Evolutionary conservation across 2,888 invertebrate genomes (phyloP), one percentile per base, ranked within the genome.

Genomic region (Pachydiplax longipennis): DNA sequence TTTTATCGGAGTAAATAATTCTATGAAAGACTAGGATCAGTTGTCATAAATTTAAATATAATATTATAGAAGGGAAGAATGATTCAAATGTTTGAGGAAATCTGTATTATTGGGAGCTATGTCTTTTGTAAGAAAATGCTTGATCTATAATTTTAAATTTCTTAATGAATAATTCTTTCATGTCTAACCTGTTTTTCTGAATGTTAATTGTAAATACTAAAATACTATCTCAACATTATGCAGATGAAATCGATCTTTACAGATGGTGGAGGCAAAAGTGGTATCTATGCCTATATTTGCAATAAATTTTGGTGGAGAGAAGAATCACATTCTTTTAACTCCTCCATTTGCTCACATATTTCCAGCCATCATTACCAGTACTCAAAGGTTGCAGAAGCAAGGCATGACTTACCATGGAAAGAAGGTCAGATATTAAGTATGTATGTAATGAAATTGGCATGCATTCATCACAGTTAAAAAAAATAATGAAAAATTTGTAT

Each of bases 211-310:
- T 44, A 8, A 40, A 44, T 44, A 37, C 6, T 44, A 10, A 6
- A 4, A 44, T 44, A 44, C 44, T 44, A 6, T 44, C 10, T 44
- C 0, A 44, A 44, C 44, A 8, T 44, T 10, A 3, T 44, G 40
- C 40, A 5, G 40, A 40, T 6, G 6, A 8, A 53, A 15, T 53
- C 12, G 3, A 6, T 53, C 18, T 53, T 53, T 53, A 87, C 94
- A 96, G 96, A 95, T 95, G 93, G 95, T 94, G 92, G 94, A 95
- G 91, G 95, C 95, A 8, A 96, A 96, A 93, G 95, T 96, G 48
- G 94, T 95, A 13, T 95, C 96, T 92, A 94, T 95, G 91, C 96
- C 97, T 83, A 94, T 97, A 6, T 87, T 87, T 87, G 87, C 87
- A 22, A 65, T 87, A 61, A 87, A 87, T 48, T 65, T 87, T 87